Evolutionary conservation across 64 coral and sea anemone genomes (phyloP).

Genomic region (Stylophora pistillata): DNA sequence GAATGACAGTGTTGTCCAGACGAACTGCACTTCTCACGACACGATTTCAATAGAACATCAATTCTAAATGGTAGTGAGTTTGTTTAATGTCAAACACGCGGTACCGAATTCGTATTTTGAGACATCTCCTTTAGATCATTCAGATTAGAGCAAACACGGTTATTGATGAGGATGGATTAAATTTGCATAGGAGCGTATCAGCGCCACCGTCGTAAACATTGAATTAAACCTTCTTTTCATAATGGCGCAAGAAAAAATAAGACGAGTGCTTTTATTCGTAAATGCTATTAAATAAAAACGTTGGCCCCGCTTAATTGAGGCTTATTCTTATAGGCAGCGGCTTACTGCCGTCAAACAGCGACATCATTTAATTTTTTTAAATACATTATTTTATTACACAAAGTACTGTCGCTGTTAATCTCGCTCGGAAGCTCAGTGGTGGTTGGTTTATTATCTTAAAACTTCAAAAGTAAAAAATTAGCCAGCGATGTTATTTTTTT

Average conservation of each 20-base stretch:
- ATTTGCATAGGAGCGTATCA: conserved; percentile 11
- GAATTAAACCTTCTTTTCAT: background rate
- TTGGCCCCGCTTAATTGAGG: background rate
- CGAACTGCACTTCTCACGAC: background rate
- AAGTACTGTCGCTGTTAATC: background rate
- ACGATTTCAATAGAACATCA: background rate
- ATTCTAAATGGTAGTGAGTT: background rate
- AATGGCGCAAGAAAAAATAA: background rate
- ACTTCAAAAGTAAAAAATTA: background rate
- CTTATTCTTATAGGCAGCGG: background rate
- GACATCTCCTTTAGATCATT: background rate
- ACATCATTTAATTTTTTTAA: background rate
- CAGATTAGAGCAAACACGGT: background rate
- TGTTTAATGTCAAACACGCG: background rate
- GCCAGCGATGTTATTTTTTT: background rate
- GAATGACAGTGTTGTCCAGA: background rate
- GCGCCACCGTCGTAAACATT: background rate
- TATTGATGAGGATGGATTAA: background rate
- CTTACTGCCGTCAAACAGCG: background rate
- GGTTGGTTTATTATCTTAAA: background rate
- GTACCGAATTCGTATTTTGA: background rate
- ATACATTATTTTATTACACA: background rate
- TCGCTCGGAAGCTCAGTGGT: background rate
- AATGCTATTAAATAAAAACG: background rate
- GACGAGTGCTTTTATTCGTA: background rate